Evolutionary conservation across 2,113 vertebrate genomes (phyloP), one percentile per base, ranked within the genome.

Genomic region (Laterallus jamaicensis): DNA sequence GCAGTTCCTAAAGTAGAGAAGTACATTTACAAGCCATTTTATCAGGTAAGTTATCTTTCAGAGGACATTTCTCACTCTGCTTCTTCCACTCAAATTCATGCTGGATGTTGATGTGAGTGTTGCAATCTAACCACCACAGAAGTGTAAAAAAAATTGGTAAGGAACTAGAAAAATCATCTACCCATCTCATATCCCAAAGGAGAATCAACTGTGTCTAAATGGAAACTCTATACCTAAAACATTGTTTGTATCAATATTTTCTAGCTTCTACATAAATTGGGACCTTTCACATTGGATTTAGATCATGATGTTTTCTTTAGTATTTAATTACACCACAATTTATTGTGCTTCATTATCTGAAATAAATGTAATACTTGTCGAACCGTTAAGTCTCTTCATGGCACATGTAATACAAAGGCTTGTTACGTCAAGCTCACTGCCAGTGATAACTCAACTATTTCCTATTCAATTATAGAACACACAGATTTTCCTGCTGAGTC

Each of bases 401-500:
- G 70, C 19, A 56, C 37, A 19, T 5, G 35, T 29, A 35, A 71
- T 42, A 50, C 68, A 73, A 76, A 92, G 76, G 5, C 64, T 56
- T 70, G 31, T 71, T 69, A 39, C 66, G 82, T 62, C 86, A 83
- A 69, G 84, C 74, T 59, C 50, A 5, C 60, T 82, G 67, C 66
- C 88, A 90, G 67, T 4, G 0, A 92, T 86, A 95, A 74, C 84
- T 60, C 94, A 85, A 76, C 93, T 83, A 9, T 81, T 83, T 96
- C 92, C 91, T 69, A 39, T 95, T 87, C 93, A 92, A 58, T 93
- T 96, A 94, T 31, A 87, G 55, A 64, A 86, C 85, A 83, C 55
- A 94, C 83, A n/a, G 80, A 49, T 92, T 96, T 94, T 96, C 96
- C 95, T 92, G 92, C 94, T 94, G 96, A 85, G 83, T 97, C 91